phyloP scores from a whole-genome alignment of 2,888 invertebrate genomes.

The Tortricodes alternella region DNA sequence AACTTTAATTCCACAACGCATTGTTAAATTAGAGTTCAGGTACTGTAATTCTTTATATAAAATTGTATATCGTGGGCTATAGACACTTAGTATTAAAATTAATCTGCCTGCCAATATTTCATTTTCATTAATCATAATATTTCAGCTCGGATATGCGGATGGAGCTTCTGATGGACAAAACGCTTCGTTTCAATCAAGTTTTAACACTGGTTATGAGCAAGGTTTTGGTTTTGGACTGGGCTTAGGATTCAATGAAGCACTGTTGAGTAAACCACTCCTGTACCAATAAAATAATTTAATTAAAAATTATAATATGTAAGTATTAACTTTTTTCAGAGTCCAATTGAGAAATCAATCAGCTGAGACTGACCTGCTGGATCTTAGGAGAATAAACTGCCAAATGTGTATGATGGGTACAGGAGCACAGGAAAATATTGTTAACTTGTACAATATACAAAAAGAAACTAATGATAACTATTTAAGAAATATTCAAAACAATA shows the following conservation, averaged over 20 bases:
- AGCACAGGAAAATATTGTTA: constrained; percentile 56
- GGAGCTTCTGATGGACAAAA: constrained; percentile 86
- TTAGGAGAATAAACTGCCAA: constrained; percentile 64
- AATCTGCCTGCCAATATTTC: no score
- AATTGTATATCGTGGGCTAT: no score
- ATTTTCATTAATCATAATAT: neutral
- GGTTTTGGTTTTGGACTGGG: constrained; percentile 84
- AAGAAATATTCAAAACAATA: constrained; percentile 6
- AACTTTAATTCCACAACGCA: no score
- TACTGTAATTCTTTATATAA: no score
- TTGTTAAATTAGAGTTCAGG: neutral
- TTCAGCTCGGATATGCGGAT: constrained; percentile 86
- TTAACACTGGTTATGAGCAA: constrained; percentile 86
- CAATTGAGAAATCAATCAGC: constrained; percentile 25
- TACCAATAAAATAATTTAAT: no score
- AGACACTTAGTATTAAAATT: neutral
- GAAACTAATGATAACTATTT: constrained; percentile 56
- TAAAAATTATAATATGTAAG: no score
- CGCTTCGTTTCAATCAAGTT: constrained; percentile 85
- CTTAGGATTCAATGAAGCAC: constrained; percentile 68
- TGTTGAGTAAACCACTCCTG: no score
- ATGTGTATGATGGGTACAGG: constrained; percentile 52
- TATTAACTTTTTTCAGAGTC: constrained; percentile 41
- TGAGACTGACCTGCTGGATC: constrained; percentile 38
- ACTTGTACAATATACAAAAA: constrained; percentile 62